Evolutionary conservation across 2,113 vertebrate species (phyloP), one percentile per base, ranked within the genome.

Genomic region (Phaetusa simplex): DNA sequence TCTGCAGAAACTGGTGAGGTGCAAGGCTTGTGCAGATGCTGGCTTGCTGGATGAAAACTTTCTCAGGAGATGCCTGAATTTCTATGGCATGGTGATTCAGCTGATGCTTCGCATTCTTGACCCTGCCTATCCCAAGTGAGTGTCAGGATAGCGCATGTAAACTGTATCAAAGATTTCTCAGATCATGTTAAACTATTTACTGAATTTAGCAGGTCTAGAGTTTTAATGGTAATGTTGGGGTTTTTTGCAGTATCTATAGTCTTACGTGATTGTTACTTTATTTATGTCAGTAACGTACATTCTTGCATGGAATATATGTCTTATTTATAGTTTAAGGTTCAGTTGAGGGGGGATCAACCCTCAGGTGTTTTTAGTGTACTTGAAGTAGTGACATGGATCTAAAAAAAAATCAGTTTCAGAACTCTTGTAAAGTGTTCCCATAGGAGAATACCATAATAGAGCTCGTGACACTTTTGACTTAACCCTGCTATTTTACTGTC

Each of bases 51-150:
- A 99, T 77, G 99, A 99, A 96, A 99, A 99, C 97, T 98, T 99
- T 86, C 98, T 99, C 77, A 99, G 99, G 96, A 98, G 99, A 97
- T 99, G 99, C 96, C 98, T 99, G 97, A 99, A 99, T 97, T 99
- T 99, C 98, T 99, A 99, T 92, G 99, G 99, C 98, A 99, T 99
- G 96, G 98, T 99, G 82, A 99, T 99, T 91, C 99, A 99, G 98
- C 99, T 99, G 93, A 98, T 99, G 97, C 98, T 99, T 73, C 99
- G 99, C 91, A 98, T 99, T 98, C 98, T 99, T 86, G 99, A 99
- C 96, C 99, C 99, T 49, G 98, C 98, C 62, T 99, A 99, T 80
- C 99, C 99, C 38, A 98, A 99, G 99, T 99, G 95, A 99, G 99
- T 98, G 26, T 71, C 22, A 11, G 65, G 9, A 55, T 69, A 58